Base-by-base conservation (phyloP, 2,113 vertebrate genomes). In the Calonectris borealis region DNA sequence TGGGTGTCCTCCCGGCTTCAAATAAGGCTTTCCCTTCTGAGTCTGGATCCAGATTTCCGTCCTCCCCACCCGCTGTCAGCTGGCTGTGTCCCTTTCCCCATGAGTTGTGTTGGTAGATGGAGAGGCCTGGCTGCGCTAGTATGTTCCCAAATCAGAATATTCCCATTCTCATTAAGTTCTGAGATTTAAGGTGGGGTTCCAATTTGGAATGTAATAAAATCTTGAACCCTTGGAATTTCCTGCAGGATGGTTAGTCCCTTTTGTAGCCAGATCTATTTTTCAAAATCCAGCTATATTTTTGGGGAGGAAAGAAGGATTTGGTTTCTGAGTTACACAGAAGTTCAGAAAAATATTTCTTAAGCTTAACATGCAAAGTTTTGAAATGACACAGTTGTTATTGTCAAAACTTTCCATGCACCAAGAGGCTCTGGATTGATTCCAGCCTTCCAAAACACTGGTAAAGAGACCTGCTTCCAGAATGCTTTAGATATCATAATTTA, bases 271-370 rank as follows among this genome's bases (percentile, higher is more conserved):
- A 83, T 95, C 49, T 88, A 0, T 89, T 96, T 94, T 95, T 93
- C 66, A 79, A 89, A 87, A 84, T 27, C 8, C 65, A 42, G 65
- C 44, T 76, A 0, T 88, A 60, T 87, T 96, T 94, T 85, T 4
- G 55, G n/a, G 66, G n/a, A 80, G 61, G 81, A 89, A 85, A 89
- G 54, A 83, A 78, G 49, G 84, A 85, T 96, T 93, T 89, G 51
- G 75, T 96, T 94, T 94, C 83, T 80, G 71, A 88, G 68, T 87
- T 93, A 86, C 75, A 52, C 51, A 90, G 58, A 93, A 96, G 72
- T 96, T 96, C 60, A 90, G 79, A 92, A 95, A 97, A 97, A 81
- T 80, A 94, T 92, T 95, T 89, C 66, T 94, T 69, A 73, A 93
- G 84, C 54, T 76, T 94, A 85, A 80, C 36, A 19, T 80, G 79